A percentile compares a stretch with the other conserved stretches of the same genome.
These are phyloP conservation scores for Empidonax alnorum DNA, from an alignment of 2,113 vertebrate genomes.

Conservation along the genomic window DNA sequence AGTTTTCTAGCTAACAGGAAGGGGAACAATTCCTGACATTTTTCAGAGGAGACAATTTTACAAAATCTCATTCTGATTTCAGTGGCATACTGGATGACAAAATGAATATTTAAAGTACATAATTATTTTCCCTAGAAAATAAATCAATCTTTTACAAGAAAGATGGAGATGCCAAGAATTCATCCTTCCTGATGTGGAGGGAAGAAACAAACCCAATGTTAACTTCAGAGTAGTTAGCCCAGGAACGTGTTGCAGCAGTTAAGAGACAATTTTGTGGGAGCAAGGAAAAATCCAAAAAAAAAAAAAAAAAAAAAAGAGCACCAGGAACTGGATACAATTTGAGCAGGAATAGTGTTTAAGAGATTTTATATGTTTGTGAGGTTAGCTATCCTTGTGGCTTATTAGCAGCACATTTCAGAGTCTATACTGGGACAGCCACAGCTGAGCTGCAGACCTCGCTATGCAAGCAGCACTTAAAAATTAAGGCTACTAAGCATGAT, in stretches of 20 bases:
- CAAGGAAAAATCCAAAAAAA: not conserved
- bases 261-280: not conserved
- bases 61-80: not conserved
- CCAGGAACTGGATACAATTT: not conserved
- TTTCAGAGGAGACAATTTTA: not conserved
- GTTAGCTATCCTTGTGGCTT: not conserved
- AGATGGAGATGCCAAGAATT: not conserved
- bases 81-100: not conserved
- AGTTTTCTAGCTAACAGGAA: not conserved
- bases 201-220: not conserved
- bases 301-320: not conserved
- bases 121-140: not conserved
- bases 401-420: not conserved
- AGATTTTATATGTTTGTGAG: not conserved
- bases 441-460: not conserved
- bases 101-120: not conserved
- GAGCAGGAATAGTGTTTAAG: not conserved
- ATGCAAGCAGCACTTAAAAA: not conserved
- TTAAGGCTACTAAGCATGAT: rapidly evolving
- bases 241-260: not conserved
- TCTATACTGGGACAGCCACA: not conserved
- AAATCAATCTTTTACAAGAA: not conserved
- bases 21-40: not conserved
- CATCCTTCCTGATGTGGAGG: not conserved
- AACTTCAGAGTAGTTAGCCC: not conserved